Conservation (phyloP, 2,888 invertebrate genomes). For the Omphaloscelis lunosa region DNA sequence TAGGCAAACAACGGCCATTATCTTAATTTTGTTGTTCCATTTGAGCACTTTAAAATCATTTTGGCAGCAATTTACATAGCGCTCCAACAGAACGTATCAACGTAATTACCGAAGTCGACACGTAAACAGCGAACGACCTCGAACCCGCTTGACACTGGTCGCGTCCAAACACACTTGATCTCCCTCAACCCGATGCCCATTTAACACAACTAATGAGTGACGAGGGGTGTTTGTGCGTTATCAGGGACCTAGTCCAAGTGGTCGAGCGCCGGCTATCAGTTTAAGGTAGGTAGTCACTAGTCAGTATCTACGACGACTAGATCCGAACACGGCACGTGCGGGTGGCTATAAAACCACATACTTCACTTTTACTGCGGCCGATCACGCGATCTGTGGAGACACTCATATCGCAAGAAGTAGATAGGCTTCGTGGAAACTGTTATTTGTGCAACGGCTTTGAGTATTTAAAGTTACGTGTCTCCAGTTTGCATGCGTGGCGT, state of each 20-base stretch:
- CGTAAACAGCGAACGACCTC: constrained; percentile 84
- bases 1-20: constrained; percentile 62
- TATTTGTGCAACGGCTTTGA: constrained; percentile 59
- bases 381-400: constrained; percentile 78
- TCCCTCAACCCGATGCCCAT: constrained; percentile 58
- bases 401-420: constrained; percentile 66
- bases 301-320: constrained; percentile 60
- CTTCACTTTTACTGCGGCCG: constrained; percentile 79
- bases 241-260: constrained; percentile 54
- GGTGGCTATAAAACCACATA: constrained; percentile 72
- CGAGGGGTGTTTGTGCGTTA: constrained; percentile 57
- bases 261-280: constrained; percentile 50
- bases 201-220: constrained; percentile 56
- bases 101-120: constrained; percentile 77
- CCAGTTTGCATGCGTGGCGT: constrained; percentile 66
- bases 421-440: constrained; percentile 64
- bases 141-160: constrained; percentile 80
- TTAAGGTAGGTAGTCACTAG: constrained; percentile 53
- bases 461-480: constrained; percentile 69
- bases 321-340: constrained; percentile 69
- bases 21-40: constrained; percentile 64
- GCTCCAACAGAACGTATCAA: constrained; percentile 71
- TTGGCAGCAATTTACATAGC: constrained; percentile 79
- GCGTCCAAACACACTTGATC: constrained; percentile 74
- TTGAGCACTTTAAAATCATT: constrained; percentile 73